phyloP scores from a whole-genome alignment of 1,140 invertebrate genomes.

The Plodia interpunctella region DNA sequence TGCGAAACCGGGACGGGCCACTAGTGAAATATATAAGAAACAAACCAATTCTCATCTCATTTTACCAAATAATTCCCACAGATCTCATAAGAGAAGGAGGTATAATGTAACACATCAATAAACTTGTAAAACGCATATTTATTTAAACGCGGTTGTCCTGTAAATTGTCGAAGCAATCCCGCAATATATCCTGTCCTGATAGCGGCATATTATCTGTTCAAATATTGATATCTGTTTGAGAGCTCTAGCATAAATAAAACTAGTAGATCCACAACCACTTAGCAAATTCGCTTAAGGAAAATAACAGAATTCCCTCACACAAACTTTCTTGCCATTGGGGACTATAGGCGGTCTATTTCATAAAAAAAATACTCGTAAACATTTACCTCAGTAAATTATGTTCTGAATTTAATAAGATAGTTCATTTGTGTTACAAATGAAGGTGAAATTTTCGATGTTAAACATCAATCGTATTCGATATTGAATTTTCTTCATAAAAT shows the following conservation, averaged over 20 bases:
- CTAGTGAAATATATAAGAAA: too few species aligned
- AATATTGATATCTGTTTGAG: not conserved
- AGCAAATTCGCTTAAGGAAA: conserved; percentile 1
- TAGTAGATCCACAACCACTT: not conserved
- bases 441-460: too few species aligned
- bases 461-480: not conserved
- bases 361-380: too few species aligned
- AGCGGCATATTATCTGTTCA: not conserved
- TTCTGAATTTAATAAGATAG: not conserved
- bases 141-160: not conserved
- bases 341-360: too few species aligned
- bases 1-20: too few species aligned
- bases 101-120: not conserved
- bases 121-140: not conserved
- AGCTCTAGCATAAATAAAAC: not conserved
- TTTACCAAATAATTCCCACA: too few species aligned
- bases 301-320: not conserved
- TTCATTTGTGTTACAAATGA: too few species aligned
- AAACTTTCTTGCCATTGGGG: not conserved
- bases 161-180: not conserved
- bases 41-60: too few species aligned
- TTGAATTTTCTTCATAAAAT: not conserved
- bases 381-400: not conserved
- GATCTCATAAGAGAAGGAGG: too few species aligned
- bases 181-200: not conserved